Percentiles rank a stretch among this genome's conserved stretches.
Conservation (phyloP, 2,797 vertebrate species). For the Esox lucius region DNA sequence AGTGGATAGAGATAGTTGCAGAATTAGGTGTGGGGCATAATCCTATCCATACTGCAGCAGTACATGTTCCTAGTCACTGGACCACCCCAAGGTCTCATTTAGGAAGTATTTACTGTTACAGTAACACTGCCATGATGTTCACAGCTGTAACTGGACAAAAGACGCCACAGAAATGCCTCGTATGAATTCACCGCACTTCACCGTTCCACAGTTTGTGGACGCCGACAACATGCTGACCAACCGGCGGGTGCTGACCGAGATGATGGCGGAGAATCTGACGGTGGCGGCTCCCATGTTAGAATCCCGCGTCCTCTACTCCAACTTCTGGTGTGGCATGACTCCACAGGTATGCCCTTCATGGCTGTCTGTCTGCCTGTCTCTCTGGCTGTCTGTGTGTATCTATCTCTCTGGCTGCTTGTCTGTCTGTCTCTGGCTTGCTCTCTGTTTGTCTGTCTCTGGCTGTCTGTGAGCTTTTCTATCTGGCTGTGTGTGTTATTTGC, state of each 20-base stretch:
- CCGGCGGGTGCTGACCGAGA: slow-evolving; percentile 72
- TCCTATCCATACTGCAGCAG: too few species aligned
- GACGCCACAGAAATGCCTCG: too few species aligned
- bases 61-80: background rate
- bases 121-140: background rate
- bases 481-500: background rate
- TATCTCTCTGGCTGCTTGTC: background rate
- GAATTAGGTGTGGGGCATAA: too few species aligned
- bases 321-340: slow-evolving; percentile 92
- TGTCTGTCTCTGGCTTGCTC: background rate
- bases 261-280: slow-evolving; percentile 87
- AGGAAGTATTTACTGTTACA: background rate
- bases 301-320: slow-evolving; percentile 85
- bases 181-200: background rate
- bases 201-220: slow-evolving; percentile 77
- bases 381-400: background rate
- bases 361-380: background rate
- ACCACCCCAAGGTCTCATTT: background rate
- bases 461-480: background rate
- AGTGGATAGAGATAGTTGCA: too few species aligned
- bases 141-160: background rate
- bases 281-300: slow-evolving; percentile 88
- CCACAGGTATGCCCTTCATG: slow-evolving; percentile 73
- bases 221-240: slow-evolving; percentile 88
- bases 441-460: background rate